Percentiles rank a stretch among this genome's conserved stretches.
These are phyloP conservation scores for Lasioglossum albipes DNA, from an alignment of 1,140 invertebrate species.

Conservation along the genomic window DNA sequence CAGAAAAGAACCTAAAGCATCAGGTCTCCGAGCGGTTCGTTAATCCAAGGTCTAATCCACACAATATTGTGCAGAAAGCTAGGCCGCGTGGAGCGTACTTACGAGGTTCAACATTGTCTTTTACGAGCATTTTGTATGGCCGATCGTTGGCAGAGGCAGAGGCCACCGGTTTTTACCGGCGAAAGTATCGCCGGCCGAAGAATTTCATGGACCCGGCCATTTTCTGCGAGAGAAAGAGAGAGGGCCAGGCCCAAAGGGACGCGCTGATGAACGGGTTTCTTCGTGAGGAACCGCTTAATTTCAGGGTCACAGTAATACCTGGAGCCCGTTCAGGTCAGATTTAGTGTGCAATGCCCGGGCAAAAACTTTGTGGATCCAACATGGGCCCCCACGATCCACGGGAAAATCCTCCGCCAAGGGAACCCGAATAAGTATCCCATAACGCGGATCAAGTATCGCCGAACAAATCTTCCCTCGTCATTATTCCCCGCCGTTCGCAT, in stretches of 20 bases:
- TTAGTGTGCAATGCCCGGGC: slow-evolving; percentile 9
- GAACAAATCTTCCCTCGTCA: neutral
- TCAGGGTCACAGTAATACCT: slow-evolving; percentile 58
- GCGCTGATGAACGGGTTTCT: slow-evolving; percentile 63
- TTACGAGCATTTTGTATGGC: neutral
- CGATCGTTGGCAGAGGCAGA: neutral
- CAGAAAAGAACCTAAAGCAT: no score
- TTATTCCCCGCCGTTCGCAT: neutral
- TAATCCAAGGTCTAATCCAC: no score
- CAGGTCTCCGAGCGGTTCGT: no score
- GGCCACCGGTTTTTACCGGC: neutral
- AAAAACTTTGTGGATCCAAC: no score
- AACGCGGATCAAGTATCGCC: neutral
- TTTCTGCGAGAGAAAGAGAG: neutral
- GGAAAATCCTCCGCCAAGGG: neutral
- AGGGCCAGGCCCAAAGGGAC: slow-evolving; percentile 39
- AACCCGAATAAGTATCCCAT: no score
- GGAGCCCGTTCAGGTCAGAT: slow-evolving; percentile 53
- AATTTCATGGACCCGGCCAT: neutral
- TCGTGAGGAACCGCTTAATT: slow-evolving; percentile 71
- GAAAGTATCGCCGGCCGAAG: neutral
- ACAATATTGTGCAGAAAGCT: no score
- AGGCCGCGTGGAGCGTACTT: neutral
- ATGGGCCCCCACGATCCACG: neutral
- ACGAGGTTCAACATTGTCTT: neutral